Base-by-base conservation (phyloP, 1,140 invertebrate genomes). In the Argopecten irradians region DNA sequence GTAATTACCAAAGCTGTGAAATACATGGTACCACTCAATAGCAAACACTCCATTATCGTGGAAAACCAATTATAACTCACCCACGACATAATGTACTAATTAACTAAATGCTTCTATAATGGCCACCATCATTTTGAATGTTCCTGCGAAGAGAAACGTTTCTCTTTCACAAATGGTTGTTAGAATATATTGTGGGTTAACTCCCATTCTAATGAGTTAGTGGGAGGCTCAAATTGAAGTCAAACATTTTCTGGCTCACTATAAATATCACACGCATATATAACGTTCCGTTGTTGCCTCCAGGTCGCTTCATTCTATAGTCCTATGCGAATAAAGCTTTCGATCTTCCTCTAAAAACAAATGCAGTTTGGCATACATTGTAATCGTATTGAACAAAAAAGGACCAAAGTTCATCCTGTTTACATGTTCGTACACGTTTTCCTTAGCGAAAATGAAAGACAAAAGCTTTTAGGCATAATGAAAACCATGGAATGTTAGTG, bases 31-130 rank as follows among this genome's bases (percentile, higher is more conserved):
- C 55, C n/a, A 8, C 55, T 71, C 55, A 71, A 71, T 71, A 16
- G 55, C 22, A 71, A 71, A 16, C 55, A 71, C 55, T 71, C 55
- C 55, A 71, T 71, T 71, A 71, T 71, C 55, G 8, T 28, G 55
- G 55, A 22, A 71, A 71, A 71, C 55, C 55, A 71, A 71, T 71
- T 71, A 71, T 28, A 28, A 22, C 55, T n/a, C 55, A 71, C 28
- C 55, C 55, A 71, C 55, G 28, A 71, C 55, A 71, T 71, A 71
- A 71, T 71, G 55, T 71, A 71, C 55, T 28, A 71, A 71, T 71
- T 71, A 71, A 71, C 55, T 28, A 71, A 71, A 71, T 1, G 55
- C n/a, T 71, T 71, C 14, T 71, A 28, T 71, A 71, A 71, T 71
- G 55, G 55, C 55, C 55, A 28, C 28, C 55, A 71, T 71, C 1